A percentile compares a stretch with the other conserved stretches of the same genome.
phyloP scores from a whole-genome alignment of 2,888 invertebrate species.

The Troides oblongomaculatus region DNA sequence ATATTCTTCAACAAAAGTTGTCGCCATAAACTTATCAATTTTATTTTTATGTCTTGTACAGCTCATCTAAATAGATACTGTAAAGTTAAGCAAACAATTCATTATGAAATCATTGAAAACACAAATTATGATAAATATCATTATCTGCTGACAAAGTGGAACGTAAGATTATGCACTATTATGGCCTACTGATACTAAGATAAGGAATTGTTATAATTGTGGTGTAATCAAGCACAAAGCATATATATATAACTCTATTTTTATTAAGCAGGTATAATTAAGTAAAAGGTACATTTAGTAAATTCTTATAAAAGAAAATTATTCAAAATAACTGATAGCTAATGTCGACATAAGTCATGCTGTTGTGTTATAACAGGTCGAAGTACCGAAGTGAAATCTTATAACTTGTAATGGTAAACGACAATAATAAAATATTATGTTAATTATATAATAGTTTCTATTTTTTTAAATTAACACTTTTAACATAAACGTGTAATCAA shows the following conservation, averaged over 20 bases:
- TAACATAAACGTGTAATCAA: background rate
- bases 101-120: slow-evolving; percentile 27
- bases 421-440: background rate
- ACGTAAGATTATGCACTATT: slow-evolving; percentile 40
- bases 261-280: too few relatives aligned
- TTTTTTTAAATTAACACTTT: background rate
- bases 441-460: background rate
- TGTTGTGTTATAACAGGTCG: slow-evolving; percentile 34
- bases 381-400: slow-evolving; percentile 48
- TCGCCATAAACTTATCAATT: background rate
- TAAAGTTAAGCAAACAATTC: background rate
- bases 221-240: background rate
- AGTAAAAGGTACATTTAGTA: too few relatives aligned
- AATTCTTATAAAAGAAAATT: background rate
- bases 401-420: slow-evolving; percentile 43
- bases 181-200: slow-evolving; percentile 53
- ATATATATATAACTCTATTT: background rate
- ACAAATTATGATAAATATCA: slow-evolving; percentile 45
- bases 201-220: slow-evolving; percentile 45
- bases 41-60: background rate
- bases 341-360: background rate
- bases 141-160: slow-evolving; percentile 58
- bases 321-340: background rate
- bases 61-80: background rate
- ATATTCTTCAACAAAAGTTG: background rate